Evolutionary conservation across 2,888 invertebrate genomes (phyloP).

Genomic region (Charanyca ferruginea): DNA sequence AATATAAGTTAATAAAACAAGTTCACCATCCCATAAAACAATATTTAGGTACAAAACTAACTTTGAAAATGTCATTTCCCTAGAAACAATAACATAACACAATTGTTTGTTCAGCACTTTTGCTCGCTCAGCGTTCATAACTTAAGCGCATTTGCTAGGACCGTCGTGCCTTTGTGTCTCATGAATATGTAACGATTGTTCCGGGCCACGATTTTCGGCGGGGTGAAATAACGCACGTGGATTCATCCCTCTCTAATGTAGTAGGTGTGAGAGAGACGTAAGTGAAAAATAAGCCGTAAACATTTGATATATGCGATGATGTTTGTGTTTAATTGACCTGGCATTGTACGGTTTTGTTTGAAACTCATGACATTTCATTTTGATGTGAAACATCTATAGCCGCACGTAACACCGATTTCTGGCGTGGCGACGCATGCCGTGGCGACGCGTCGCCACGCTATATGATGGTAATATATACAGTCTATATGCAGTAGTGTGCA

Average conservation of each 20-base stretch:
- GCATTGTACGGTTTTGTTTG: conserved; percentile 25
- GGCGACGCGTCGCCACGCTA: too few species aligned
- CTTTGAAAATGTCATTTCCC: conserved; percentile 37
- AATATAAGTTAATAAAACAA: conserved; percentile 1
- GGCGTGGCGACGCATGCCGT: too few species aligned
- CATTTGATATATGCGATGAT: conserved; percentile 48
- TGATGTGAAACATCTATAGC: too few species aligned
- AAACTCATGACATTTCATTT: conserved; percentile 16
- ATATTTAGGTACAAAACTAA: conserved; percentile 30
- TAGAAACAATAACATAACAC: conserved; percentile 50
- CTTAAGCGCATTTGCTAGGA: conserved; percentile 44
- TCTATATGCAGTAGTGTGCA: too few species aligned
- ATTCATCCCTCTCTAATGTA: conserved; percentile 58
- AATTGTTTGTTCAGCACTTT: conserved; percentile 47
- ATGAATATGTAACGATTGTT: conserved; percentile 80
- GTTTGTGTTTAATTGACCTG: conserved; percentile 60
- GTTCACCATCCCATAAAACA: conserved; percentile 23
- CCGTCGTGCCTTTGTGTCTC: conserved; percentile 69
- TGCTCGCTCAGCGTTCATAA: conserved; percentile 46
- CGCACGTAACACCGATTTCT: too few species aligned
- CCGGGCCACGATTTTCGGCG: conserved; percentile 76
- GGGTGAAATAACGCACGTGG: conserved; percentile 62
- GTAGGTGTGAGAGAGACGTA: conserved; percentile 35
- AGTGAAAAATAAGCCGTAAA: conserved; percentile 60
- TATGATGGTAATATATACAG: too few species aligned